Conservation (phyloP, 1,140 invertebrate species). For the Drosophila nasuta region DNA sequence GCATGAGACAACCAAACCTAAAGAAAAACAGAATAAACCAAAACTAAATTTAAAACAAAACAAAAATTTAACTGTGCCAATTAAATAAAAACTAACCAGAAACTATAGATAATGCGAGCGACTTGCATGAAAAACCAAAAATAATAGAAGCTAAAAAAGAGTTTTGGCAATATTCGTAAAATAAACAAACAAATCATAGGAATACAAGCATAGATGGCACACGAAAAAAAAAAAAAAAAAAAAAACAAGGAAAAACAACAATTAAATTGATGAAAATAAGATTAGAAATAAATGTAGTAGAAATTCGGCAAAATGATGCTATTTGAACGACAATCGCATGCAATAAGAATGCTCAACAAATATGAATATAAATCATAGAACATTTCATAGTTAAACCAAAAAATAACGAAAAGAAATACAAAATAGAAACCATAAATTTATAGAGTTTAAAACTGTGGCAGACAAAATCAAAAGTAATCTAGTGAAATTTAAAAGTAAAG, state of each 20-base stretch:
- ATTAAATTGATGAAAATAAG: slow-evolving; percentile 41
- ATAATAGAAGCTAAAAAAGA: slow-evolving; percentile 5
- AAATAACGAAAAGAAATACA: slow-evolving; percentile 5
- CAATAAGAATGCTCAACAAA: slow-evolving; percentile 73
- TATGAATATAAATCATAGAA: slow-evolving; percentile 52
- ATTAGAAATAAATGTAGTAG: slow-evolving; percentile 25
- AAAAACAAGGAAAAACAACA: neutral
- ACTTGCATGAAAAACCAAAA: slow-evolving; percentile 25
- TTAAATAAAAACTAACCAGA: neutral
- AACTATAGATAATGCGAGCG: slow-evolving; percentile 9
- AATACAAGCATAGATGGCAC: slow-evolving; percentile 26
- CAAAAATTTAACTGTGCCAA: slow-evolving; percentile 13
- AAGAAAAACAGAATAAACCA: slow-evolving; percentile 26
- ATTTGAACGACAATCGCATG: slow-evolving; percentile 74
- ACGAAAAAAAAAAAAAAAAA: neutral
- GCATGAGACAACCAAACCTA: slow-evolving; percentile 25
- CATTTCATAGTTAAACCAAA: slow-evolving; percentile 64
- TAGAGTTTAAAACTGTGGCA: slow-evolving; percentile 34
- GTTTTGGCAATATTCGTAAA: slow-evolving; percentile 8
- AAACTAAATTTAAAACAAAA: slow-evolving; percentile 57
- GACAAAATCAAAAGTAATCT: slow-evolving; percentile 68
- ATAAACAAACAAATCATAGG: slow-evolving; percentile 15
- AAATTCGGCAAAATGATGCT: slow-evolving; percentile 36
- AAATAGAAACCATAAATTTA: slow-evolving; percentile 32
- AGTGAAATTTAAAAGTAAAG: slow-evolving; percentile 36